A percentile compares a stretch with the other conserved stretches of the same genome.
These are phyloP conservation scores for Mamestra brassicae DNA, from an alignment of 2,888 invertebrate species.

Conservation along the genomic window DNA sequence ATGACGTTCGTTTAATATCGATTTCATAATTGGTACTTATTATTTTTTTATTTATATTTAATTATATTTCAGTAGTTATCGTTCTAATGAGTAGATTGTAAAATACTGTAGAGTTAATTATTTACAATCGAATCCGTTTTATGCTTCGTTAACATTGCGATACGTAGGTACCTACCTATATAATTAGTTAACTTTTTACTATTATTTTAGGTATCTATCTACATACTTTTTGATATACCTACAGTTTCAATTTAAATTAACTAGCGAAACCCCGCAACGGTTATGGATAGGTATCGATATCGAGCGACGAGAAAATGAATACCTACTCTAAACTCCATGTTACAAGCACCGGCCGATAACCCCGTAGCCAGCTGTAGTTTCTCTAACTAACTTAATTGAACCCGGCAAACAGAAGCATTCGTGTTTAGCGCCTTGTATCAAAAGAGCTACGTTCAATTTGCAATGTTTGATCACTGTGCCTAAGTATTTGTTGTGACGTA, in stretches of 20 bases:
- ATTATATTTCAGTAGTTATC: slow-evolving; percentile 39
- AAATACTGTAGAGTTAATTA: slow-evolving; percentile 15
- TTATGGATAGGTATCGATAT: not conserved
- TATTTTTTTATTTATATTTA: slow-evolving; percentile 16
- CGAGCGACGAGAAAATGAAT: not conserved
- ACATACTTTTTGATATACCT: not conserved
- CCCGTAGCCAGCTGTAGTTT: not conserved
- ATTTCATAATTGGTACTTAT: slow-evolving; percentile 6
- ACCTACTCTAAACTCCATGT: not conserved
- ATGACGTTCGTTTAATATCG: slow-evolving; percentile 10
- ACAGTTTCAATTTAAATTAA: not conserved
- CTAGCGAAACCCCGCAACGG: not conserved
- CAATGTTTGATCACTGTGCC: slow-evolving; percentile 7
- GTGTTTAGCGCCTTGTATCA: slow-evolving; percentile 26
- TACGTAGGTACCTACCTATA: slow-evolving; percentile 23
- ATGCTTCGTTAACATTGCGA: slow-evolving; percentile 26
- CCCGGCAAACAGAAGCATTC: slow-evolving; percentile 4
- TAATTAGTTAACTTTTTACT: not conserved
- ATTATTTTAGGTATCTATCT: too few species aligned
- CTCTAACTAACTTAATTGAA: not conserved
- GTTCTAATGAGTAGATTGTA: slow-evolving; percentile 15
- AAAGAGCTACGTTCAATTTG: not conserved
- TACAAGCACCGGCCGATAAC: not conserved
- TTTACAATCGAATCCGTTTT: slow-evolving; percentile 26
- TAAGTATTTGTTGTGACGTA: slow-evolving; percentile 11